phyloP scores from a whole-genome alignment of 1,140 invertebrate genomes.

The Nymphalis io region DNA sequence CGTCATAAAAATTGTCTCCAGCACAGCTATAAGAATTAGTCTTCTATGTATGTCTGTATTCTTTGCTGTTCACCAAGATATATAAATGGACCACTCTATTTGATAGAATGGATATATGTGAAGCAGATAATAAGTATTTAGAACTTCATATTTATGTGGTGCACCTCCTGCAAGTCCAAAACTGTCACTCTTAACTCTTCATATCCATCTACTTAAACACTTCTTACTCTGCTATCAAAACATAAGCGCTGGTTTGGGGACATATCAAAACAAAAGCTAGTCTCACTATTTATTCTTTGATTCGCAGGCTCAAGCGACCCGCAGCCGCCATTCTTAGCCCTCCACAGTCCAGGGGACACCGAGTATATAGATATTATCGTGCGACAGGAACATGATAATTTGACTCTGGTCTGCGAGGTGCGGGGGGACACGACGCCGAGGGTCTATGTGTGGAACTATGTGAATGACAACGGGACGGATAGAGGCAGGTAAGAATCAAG shows the following conservation, averaged over 20 bases:
- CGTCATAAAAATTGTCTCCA: too few species aligned
- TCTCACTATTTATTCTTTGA: conserved; percentile 11
- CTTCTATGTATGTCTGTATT: too few species aligned
- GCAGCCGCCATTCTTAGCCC: conserved; percentile 45
- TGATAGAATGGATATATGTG: too few species aligned
- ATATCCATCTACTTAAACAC: too few species aligned
- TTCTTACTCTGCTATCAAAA: background rate
- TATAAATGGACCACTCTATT: too few species aligned
- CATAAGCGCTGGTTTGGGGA: too few species aligned
- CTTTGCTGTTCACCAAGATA: too few species aligned
- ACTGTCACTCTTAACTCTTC: too few species aligned
- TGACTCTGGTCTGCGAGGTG: conserved; percentile 64
- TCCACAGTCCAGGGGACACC: conserved; percentile 60
- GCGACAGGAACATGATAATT: conserved; percentile 53
- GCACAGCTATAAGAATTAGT: too few species aligned
- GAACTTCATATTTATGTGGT: too few species aligned
- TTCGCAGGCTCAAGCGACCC: conserved; percentile 49
- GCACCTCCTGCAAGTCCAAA: too few species aligned
- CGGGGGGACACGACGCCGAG: conserved; percentile 45
- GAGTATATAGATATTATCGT: conserved; percentile 67
- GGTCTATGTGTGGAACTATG: conserved; percentile 66
- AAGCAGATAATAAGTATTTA: too few species aligned
- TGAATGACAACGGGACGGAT: conserved; percentile 48
- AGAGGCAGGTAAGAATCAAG: conserved; percentile 41
- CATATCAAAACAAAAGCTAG: background rate